Evolutionary conservation across 2,797 vertebrate species (phyloP).

Genomic region (Lophius americanus): DNA sequence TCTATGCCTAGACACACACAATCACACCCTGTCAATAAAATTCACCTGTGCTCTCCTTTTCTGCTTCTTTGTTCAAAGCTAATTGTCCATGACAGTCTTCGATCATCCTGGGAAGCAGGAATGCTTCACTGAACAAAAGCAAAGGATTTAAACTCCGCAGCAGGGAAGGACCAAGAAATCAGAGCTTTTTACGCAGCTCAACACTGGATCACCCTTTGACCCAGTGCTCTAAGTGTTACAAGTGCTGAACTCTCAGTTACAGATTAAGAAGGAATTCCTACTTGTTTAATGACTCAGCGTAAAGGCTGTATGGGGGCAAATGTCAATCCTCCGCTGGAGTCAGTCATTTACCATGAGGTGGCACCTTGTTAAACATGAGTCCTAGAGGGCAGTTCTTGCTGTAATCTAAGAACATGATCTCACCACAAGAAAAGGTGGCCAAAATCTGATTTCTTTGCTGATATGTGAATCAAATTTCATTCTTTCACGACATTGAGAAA

Average conservation of each 20-base stretch:
- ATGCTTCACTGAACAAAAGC: slow-evolving; percentile 36
- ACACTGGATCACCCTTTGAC: slow-evolving; percentile 59
- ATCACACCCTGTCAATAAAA: slow-evolving; percentile 44
- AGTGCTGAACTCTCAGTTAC: slow-evolving; percentile 16
- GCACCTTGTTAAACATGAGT: slow-evolving; percentile 39
- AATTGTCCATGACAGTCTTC: slow-evolving; percentile 49
- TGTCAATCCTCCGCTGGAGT: slow-evolving; percentile 33
- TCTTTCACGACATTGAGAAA: too few relatives aligned
- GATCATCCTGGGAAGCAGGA: slow-evolving; percentile 46
- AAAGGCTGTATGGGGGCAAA: slow-evolving; percentile 3
- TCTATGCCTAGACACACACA: slow-evolving; percentile 13
- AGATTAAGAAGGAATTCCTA: slow-evolving; percentile 23
- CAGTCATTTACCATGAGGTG: slow-evolving; percentile 13
- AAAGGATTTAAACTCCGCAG: slow-evolving; percentile 26
- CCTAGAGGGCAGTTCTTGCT: neutral
- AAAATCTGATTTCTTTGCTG: too few relatives aligned
- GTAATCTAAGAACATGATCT: neutral
- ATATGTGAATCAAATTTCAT: too few relatives aligned
- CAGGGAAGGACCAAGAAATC: neutral
- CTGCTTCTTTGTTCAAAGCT: slow-evolving; percentile 47
- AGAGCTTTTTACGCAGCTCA: slow-evolving; percentile 16
- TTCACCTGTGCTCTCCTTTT: slow-evolving; percentile 60
- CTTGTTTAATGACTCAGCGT: slow-evolving; percentile 33
- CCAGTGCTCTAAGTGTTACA: slow-evolving; percentile 26
- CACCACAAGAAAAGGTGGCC: too few relatives aligned